Percentiles rank a stretch among this genome's conserved stretches.
Evolutionary conservation across 2,888 invertebrate species (phyloP).

Genomic region (Slavum lentiscoides): DNA sequence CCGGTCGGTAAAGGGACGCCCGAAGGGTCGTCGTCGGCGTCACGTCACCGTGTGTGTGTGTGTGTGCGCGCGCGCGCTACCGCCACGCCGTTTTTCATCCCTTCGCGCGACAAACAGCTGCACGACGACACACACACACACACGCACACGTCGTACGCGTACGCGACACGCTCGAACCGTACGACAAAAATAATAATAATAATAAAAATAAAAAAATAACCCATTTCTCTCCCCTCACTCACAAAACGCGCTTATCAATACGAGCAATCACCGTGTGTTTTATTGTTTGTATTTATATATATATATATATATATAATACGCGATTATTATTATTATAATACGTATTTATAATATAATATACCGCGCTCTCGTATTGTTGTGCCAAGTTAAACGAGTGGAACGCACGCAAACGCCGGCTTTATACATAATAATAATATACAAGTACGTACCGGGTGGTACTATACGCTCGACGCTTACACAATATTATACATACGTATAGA

Average conservation of each 20-base stretch:
- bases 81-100: slow-evolving; percentile 20
- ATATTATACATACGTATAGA: too few relatives aligned
- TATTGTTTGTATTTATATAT: not conserved
- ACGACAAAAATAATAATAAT: too few relatives aligned
- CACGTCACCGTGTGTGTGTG: not conserved
- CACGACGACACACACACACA: not conserved
- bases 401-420: slow-evolving; percentile 6
- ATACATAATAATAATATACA: too few relatives aligned
- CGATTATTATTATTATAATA: not conserved
- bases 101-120: slow-evolving; percentile 1
- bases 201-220: slow-evolving; percentile 17
- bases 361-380: not conserved
- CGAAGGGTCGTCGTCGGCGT: not conserved
- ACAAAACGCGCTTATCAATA: slow-evolving; percentile 8
- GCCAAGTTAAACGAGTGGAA: slow-evolving; percentile 16
- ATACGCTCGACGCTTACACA: too few relatives aligned
- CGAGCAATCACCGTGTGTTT: slow-evolving; percentile 9
- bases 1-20: not conserved
- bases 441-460: too few relatives aligned
- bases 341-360: too few relatives aligned
- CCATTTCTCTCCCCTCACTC: not conserved
- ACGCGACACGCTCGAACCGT: not conserved
- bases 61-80: not conserved
- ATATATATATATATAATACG: too few relatives aligned
- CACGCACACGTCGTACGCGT: not conserved